These are phyloP conservation scores for Scelioninae gen. 2 DNA, from an alignment of 2,888 invertebrate genomes.

Conservation along the genomic window DNA sequence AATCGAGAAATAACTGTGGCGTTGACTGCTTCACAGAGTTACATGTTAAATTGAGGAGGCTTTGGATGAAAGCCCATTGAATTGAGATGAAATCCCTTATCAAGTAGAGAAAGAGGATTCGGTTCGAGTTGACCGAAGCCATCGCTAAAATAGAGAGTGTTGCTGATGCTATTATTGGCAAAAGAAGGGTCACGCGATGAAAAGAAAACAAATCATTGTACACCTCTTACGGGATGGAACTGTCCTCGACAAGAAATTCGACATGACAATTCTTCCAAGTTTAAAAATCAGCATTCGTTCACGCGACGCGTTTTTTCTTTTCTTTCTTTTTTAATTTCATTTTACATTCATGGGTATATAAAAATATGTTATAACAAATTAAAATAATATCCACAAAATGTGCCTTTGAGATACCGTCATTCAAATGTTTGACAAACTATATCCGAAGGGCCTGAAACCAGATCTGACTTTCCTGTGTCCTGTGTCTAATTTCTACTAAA, in stretches of 20 bases:
- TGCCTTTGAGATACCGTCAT: too few relatives aligned
- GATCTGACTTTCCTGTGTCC: too few relatives aligned
- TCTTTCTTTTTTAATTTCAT: too few relatives aligned
- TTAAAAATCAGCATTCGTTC: neutral
- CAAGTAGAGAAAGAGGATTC: conserved; percentile 16
- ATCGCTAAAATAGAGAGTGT: conserved; percentile 1
- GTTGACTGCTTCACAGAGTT: conserved; percentile 6
- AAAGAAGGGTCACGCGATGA: conserved; percentile 15
- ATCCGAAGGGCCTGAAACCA: too few relatives aligned
- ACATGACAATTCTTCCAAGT: neutral
- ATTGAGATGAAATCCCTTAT: conserved; percentile 11
- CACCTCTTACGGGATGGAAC: neutral
- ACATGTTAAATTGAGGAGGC: conserved; percentile 2
- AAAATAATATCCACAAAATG: too few relatives aligned
- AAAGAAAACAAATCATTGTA: conserved; percentile 17
- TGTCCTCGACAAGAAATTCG: conserved; percentile 11
- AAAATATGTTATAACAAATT: too few relatives aligned
- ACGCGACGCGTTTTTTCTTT: too few relatives aligned
- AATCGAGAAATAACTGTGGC: conserved; percentile 12
- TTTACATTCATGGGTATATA: too few relatives aligned
- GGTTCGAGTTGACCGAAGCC: conserved; percentile 14
- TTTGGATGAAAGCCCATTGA: conserved; percentile 3
- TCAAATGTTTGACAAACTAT: too few relatives aligned
- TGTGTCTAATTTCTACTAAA: too few relatives aligned
- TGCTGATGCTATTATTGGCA: conserved; percentile 15